phyloP scores from a whole-genome alignment of 1,140 invertebrate species.

The Apocrypta bakeri region DNA sequence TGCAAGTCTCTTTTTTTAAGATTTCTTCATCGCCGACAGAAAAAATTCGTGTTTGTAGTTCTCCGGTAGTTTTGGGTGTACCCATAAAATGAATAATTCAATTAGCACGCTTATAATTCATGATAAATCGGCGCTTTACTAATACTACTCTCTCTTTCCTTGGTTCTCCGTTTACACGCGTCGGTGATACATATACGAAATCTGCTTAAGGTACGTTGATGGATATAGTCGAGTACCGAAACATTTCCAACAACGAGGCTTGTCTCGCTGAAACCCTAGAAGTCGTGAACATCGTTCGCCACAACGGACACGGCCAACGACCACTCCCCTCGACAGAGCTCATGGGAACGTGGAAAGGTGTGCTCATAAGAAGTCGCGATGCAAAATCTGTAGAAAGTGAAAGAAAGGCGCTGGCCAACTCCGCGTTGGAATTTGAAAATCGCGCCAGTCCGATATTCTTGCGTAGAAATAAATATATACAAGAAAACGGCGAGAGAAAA shows the following conservation, averaged over 20 bases:
- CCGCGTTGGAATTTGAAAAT: not conserved
- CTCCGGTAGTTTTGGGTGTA: no score
- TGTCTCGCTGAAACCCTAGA: not conserved
- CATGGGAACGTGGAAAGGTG: conserved; percentile 12
- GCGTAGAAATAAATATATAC: not conserved
- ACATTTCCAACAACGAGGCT: not conserved
- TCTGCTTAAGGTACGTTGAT: no score
- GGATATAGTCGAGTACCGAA: not conserved
- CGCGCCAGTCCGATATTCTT: not conserved
- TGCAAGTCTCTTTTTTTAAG: no score
- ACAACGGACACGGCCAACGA: no score
- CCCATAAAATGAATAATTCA: no score
- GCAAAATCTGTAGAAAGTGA: conserved; percentile 36
- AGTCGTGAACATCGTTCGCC: conserved; percentile 20
- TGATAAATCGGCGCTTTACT: not conserved
- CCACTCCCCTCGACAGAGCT: not conserved
- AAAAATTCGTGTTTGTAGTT: no score
- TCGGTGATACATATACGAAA: not conserved
- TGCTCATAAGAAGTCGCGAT: conserved; percentile 11
- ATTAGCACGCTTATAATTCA: no score
- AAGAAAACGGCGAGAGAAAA: not conserved
- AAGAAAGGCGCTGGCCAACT: not conserved
- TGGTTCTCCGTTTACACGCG: not conserved
- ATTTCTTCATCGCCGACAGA: no score
- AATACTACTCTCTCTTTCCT: not conserved